A percentile compares a stretch with the other conserved stretches of the same genome.
phyloP scores from a whole-genome alignment of 2,113 vertebrate genomes.

The Dolichotis patagonum region DNA sequence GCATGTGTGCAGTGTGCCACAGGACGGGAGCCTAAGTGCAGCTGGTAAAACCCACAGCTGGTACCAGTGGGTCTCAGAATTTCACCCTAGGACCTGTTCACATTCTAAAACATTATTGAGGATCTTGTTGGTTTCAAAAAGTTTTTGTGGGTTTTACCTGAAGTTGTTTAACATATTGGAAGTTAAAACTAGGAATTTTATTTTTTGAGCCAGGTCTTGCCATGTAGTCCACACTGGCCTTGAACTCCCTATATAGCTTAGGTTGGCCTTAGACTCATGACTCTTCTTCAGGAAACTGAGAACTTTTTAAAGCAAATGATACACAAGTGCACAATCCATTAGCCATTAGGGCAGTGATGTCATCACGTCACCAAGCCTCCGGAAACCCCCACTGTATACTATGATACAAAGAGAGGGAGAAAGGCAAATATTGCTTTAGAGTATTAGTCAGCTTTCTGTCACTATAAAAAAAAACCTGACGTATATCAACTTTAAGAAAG shows the following conservation, averaged over 20 bases:
- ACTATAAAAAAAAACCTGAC: neutral
- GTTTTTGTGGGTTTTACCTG: neutral
- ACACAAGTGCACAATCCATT: fast-evolving
- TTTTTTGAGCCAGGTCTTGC: neutral
- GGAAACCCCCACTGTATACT: neutral
- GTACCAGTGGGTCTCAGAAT: neutral
- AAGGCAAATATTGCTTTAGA: neutral
- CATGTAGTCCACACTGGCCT: neutral
- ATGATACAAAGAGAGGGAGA: neutral
- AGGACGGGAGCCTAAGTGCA: fast-evolving
- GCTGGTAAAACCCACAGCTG: fast-evolving
- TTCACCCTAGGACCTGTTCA: neutral
- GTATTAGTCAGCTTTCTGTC: neutral
- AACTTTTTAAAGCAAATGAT: neutral
- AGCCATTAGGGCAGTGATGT: neutral
- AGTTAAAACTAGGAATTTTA: neutral
- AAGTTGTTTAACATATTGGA: neutral
- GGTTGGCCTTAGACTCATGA: neutral
- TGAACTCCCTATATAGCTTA: neutral
- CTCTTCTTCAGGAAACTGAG: neutral
- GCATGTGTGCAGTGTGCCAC: fast-evolving
- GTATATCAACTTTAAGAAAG: neutral
- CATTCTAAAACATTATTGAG: neutral
- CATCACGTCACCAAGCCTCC: neutral
- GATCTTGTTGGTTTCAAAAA: neutral